Percentiles rank a stretch among this genome's conserved stretches.
Evolutionary conservation across 92 coral and sea anemone genomes (phyloP).

Genomic region (Bergia sp.): DNA sequence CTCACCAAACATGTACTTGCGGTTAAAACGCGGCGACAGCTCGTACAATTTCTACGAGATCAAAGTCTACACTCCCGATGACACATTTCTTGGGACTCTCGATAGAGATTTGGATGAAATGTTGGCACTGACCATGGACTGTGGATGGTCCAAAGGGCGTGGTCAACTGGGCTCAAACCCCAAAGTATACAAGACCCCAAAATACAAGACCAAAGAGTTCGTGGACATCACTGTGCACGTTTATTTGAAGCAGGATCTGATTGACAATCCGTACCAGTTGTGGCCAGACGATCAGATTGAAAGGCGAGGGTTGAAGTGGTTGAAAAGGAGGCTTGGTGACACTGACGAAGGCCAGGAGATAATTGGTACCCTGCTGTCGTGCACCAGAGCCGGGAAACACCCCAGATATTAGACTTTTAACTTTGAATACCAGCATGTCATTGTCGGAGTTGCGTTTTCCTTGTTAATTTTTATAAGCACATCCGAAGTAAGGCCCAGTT

Average conservation of each 20-base stretch:
- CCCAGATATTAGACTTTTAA: constrained; percentile 8
- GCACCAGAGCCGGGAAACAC: constrained; percentile 25
- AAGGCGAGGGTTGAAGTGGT: constrained; percentile 25
- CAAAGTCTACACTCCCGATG: constrained; percentile 26
- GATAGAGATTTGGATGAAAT: constrained; percentile 32
- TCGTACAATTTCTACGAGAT: constrained; percentile 17
- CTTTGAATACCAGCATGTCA: not conserved
- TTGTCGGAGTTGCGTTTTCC: not conserved
- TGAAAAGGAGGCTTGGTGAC: constrained; percentile 20
- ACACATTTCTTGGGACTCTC: constrained; percentile 30
- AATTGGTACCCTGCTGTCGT: not conserved
- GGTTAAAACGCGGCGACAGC: constrained; percentile 24
- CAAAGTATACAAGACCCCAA: not conserved
- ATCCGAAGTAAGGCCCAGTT: too few species aligned
- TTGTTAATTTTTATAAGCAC: too few species aligned
- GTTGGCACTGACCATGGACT: constrained; percentile 30
- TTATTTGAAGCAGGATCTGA: constrained; percentile 17
- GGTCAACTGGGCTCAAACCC: constrained; percentile 7
- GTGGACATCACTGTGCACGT: constrained; percentile 4
- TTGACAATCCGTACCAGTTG: constrained; percentile 32
- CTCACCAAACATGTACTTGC: constrained; percentile 26
- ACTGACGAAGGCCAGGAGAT: constrained; percentile 28
- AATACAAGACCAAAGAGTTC: constrained; percentile 33
- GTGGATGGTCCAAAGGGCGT: constrained; percentile 28
- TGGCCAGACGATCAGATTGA: constrained; percentile 32